These are phyloP conservation scores for Caenorhabditis inopinata DNA, from an alignment of 1,140 invertebrate species.

Conservation along the genomic window DNA sequence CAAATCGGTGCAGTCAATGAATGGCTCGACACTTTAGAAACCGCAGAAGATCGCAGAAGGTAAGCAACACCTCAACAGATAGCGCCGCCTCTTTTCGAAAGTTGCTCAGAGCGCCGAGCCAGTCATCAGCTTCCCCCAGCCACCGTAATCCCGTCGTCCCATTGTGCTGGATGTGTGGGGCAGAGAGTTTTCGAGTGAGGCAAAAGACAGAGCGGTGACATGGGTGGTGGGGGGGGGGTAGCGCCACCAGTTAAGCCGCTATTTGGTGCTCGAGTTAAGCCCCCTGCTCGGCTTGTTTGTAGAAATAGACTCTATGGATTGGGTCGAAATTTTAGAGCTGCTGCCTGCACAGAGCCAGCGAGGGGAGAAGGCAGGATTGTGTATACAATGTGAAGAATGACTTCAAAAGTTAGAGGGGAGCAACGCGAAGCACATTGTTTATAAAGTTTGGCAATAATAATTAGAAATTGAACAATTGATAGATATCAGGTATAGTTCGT, in stretches of 20 bases:
- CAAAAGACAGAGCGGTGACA: neutral
- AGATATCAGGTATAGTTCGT: neutral
- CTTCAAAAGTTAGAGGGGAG: neutral
- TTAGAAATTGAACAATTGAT: neutral
- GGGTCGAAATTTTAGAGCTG: neutral
- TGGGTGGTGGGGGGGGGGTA: neutral
- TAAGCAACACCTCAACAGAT: too few species aligned
- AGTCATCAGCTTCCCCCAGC: neutral
- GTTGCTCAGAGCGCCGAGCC: neutral
- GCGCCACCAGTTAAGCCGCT: conserved; percentile 32
- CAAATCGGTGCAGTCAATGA: conserved; percentile 48
- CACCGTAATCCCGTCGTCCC: neutral
- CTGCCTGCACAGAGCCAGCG: too few species aligned
- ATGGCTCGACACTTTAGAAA: conserved; percentile 49
- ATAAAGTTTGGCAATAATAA: neutral
- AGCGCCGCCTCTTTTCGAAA: neutral
- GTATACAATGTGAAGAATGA: neutral
- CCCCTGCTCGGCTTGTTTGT: conserved; percentile 1
- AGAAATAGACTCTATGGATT: conserved; percentile 21
- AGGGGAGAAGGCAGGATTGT: neutral
- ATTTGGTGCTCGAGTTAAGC: conserved; percentile 39
- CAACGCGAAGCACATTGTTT: neutral
- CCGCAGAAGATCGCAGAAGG: conserved; percentile 43
- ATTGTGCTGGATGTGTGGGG: neutral
- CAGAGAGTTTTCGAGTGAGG: neutral